Percentiles rank a stretch among this genome's conserved stretches.
Conservation (phyloP, 2,113 vertebrate species). For the Cathartes aura region DNA sequence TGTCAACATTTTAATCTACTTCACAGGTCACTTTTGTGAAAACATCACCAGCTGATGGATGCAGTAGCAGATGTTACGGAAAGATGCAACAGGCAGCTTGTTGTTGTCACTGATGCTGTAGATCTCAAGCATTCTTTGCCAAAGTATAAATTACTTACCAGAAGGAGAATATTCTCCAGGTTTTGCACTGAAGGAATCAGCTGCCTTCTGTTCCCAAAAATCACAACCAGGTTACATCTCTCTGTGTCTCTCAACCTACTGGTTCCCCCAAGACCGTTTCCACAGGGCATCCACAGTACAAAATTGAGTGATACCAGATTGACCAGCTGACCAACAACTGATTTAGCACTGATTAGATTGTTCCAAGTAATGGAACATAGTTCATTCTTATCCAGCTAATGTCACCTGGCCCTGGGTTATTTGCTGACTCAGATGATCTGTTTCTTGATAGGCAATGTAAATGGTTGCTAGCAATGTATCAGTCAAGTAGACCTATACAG, state of each 20-base stretch:
- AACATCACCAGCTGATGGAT: neutral
- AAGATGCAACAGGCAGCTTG: neutral
- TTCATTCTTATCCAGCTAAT: neutral
- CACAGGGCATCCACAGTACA: neutral
- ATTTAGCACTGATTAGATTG: neutral
- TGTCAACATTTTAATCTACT: neutral
- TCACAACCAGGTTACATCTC: neutral
- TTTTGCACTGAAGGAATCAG: neutral
- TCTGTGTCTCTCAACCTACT: neutral
- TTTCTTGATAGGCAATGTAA: neutral
- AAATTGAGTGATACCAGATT: neutral
- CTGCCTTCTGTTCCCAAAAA: neutral
- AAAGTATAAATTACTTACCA: neutral
- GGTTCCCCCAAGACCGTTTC: neutral
- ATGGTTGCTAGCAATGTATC: neutral
- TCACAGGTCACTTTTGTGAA: neutral
- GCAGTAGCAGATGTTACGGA: neutral
- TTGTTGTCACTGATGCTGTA: neutral
- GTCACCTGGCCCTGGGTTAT: neutral
- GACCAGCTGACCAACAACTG: neutral
- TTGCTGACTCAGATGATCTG: neutral
- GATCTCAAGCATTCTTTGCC: neutral
- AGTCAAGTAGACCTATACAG: neutral
- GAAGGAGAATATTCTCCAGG: neutral
- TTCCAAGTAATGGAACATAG: neutral